phyloP scores from a whole-genome alignment of 2,888 invertebrate species.

The Gnatocerus cornutus region DNA sequence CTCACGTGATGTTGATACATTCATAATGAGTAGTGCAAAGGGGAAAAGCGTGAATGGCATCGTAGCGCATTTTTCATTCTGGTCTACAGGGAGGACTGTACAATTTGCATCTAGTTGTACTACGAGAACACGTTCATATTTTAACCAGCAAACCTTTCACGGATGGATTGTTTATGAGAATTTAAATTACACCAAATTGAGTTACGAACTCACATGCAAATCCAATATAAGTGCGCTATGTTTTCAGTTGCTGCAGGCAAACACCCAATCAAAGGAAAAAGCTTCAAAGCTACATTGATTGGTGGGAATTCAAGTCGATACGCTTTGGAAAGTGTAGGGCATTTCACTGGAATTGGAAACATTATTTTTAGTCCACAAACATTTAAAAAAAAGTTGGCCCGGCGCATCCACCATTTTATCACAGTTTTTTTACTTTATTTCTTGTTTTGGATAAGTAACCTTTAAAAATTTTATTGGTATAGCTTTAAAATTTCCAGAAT shows the following conservation, averaged over 20 bases:
- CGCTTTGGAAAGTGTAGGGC: not conserved
- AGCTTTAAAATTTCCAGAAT: too few relatives aligned
- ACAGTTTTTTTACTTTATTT: too few relatives aligned
- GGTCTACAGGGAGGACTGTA: constrained; percentile 38
- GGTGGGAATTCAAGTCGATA: not conserved
- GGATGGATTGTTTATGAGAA: constrained; percentile 32
- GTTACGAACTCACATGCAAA: constrained; percentile 10
- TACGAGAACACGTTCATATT: constrained; percentile 39
- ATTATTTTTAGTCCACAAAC: not conserved
- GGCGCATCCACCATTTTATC: too few relatives aligned
- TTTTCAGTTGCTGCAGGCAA: constrained; percentile 1
- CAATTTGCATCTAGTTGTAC: constrained; percentile 49
- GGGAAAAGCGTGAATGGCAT: constrained; percentile 49
- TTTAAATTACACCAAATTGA: constrained; percentile 23
- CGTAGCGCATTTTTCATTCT: constrained; percentile 51
- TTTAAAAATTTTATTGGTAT: too few relatives aligned
- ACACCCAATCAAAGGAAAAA: not conserved
- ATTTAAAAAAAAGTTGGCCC: not conserved
- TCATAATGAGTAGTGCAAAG: constrained; percentile 52
- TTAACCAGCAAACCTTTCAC: constrained; percentile 9
- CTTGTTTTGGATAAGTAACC: too few relatives aligned
- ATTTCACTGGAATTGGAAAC: not conserved
- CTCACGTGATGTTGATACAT: constrained; percentile 52
- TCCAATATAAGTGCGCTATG: not conserved
- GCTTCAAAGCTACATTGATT: constrained; percentile 4